phyloP scores from a whole-genome alignment of 2,113 vertebrate species.

The Suncus etruscus region DNA sequence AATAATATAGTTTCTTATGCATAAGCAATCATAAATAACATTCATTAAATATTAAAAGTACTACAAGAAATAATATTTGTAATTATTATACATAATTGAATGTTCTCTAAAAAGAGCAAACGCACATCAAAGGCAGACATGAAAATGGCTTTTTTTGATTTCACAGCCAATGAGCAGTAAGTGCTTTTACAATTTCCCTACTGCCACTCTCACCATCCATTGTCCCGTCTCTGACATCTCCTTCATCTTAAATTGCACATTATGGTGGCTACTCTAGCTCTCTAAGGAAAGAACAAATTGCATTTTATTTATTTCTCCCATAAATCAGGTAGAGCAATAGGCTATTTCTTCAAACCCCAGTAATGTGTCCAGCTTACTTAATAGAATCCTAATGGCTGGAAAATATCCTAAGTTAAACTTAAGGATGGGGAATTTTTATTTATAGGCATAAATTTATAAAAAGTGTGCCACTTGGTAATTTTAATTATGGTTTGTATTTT shows the following conservation, averaged over 20 bases:
- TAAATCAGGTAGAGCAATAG: constrained; percentile 72
- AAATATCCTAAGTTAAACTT: constrained; percentile 42
- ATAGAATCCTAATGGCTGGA: constrained; percentile 25
- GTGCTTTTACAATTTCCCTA: background rate
- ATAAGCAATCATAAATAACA: background rate
- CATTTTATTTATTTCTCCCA: constrained; percentile 70
- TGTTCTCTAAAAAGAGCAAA: background rate
- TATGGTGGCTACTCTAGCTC: constrained; percentile 54
- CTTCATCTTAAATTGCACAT: constrained; percentile 51
- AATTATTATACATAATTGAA: background rate
- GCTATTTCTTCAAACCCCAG: constrained; percentile 55
- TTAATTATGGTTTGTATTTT: constrained; percentile 45
- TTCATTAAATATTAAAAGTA: background rate
- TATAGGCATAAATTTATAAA: constrained; percentile 37
- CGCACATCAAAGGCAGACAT: background rate
- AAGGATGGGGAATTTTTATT: background rate
- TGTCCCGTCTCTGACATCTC: constrained; percentile 36
- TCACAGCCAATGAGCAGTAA: constrained; percentile 46
- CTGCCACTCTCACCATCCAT: constrained; percentile 27
- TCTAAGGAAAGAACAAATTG: constrained; percentile 71
- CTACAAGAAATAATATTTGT: background rate
- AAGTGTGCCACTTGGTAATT: constrained; percentile 37
- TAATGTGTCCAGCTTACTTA: constrained; percentile 52
- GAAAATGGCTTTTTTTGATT: background rate
- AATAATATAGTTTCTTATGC: background rate